These are phyloP conservation scores for Pipistrellus nathusii DNA, from an alignment of 2,797 vertebrate genomes.

Conservation along the genomic window DNA sequence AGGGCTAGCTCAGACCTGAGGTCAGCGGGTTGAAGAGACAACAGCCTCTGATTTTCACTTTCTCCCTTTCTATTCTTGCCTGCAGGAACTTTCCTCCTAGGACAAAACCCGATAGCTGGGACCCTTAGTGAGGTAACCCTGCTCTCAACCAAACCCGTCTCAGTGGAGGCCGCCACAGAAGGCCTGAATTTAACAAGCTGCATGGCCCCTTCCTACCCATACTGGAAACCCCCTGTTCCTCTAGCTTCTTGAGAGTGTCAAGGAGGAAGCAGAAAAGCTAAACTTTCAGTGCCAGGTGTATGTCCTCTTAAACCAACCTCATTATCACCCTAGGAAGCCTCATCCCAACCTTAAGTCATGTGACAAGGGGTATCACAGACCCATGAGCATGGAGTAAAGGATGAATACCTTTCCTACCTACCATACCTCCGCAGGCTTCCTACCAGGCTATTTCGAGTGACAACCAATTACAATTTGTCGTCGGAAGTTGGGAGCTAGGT, in stretches of 20 bases:
- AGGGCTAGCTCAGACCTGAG: not conserved
- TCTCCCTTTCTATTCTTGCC: not conserved
- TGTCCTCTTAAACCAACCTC: not conserved
- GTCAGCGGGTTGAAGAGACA: constrained; percentile 17
- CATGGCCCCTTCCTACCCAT: too few relatives aligned
- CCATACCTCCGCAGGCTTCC: not conserved
- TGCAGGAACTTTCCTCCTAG: not conserved
- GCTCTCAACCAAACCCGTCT: not conserved
- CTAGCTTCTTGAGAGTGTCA: not conserved
- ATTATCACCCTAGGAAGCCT: not conserved
- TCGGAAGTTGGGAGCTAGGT: not conserved
- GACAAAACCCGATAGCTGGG: not conserved
- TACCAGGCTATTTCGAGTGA: not conserved
- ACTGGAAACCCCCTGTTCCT: not conserved
- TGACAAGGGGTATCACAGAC: not conserved
- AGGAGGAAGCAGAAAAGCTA: constrained; percentile 16
- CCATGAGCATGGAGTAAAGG: not conserved
- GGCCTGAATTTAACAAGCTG: not conserved
- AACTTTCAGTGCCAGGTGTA: not conserved
- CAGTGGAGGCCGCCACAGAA: not conserved
- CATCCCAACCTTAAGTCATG: not conserved
- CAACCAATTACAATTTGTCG: not conserved
- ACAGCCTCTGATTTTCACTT: not conserved
- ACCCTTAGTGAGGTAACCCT: not conserved
- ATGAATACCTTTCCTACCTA: not conserved